Evolutionary conservation across 2,113 vertebrate genomes (phyloP), one percentile per base, ranked within the genome.

Genomic region (Eudyptes chrysolophus): DNA sequence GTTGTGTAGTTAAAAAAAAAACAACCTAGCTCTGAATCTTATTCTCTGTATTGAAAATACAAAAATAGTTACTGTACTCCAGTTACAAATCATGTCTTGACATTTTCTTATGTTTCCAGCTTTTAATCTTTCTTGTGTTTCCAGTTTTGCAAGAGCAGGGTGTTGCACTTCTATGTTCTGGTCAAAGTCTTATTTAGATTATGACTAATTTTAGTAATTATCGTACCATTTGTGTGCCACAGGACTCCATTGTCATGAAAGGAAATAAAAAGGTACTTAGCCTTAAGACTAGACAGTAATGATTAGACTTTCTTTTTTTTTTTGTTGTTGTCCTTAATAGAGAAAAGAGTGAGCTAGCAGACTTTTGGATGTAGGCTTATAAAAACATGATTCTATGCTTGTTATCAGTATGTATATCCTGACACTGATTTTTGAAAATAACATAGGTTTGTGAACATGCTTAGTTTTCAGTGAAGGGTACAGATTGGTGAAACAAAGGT

Each of bases 141-240:
- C 87, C 77, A 83, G 87, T 89, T 96, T 72, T 93, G 65, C 84
- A 85, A 88, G 91, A 83, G 34, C 36, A 80, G 77, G 29, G 49
- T 65, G 40, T 96, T 95, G 54, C 18, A 25, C 12, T 94, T 87
- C 49, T 61, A 0, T 66, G 46, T 95, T 65, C 55, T 89, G 77
- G 44, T 82, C 78, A 82, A 74, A 93, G 29, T 92, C 70, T 76
- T 79, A 26, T 25, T 95, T 93, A 65, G 11, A 26, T 89, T 79
- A 51, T 96, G 84, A 91, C 29, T 92, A 65, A 79, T 91, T 85
- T 52, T 42, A 81, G 46, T 89, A 87, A 77, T 95, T 64, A 57
- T 6, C 10, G 36, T 10, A 55, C 54, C 17, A 20, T 90, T 90
- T 77, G 20, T 87, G 32, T 89, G 64, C 36, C 32, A 48, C 20